Conservation (phyloP, 2,888 invertebrate species). For the Myopa testacea region DNA sequence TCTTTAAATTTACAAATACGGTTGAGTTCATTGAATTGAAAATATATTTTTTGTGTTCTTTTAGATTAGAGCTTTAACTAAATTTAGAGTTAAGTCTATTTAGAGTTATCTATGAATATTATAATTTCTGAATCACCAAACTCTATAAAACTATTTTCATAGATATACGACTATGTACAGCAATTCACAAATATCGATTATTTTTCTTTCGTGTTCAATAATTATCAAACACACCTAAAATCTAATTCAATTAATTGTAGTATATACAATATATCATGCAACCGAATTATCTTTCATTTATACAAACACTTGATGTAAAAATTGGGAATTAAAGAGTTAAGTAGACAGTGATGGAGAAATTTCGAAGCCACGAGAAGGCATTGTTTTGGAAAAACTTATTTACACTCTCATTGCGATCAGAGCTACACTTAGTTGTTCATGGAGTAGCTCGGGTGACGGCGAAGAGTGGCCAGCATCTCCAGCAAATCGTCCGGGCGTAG, state of each 20-base stretch:
- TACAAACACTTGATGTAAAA: neutral
- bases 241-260: neutral
- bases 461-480: neutral
- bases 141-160: too few species aligned
- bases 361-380: constrained; percentile 1
- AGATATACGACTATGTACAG: too few species aligned
- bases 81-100: too few species aligned
- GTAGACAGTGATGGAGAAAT: constrained; percentile 11
- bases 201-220: neutral
- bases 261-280: constrained; percentile 4
- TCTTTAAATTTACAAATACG: too few species aligned
- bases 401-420: constrained; percentile 37
- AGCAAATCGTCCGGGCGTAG: constrained; percentile 32
- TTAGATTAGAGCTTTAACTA: too few species aligned
- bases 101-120: too few species aligned
- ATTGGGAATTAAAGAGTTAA: neutral
- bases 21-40: too few species aligned
- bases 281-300: neutral
- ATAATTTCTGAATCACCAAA: too few species aligned
- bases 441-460: neutral
- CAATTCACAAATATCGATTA: neutral
- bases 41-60: too few species aligned
- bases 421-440: constrained; percentile 7
- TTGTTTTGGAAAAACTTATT: constrained; percentile 19
- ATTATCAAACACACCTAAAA: neutral